phyloP scores from a whole-genome alignment of 37 sponge, comb jelly and placozoan genomes.

The Spongia lamella region DNA sequence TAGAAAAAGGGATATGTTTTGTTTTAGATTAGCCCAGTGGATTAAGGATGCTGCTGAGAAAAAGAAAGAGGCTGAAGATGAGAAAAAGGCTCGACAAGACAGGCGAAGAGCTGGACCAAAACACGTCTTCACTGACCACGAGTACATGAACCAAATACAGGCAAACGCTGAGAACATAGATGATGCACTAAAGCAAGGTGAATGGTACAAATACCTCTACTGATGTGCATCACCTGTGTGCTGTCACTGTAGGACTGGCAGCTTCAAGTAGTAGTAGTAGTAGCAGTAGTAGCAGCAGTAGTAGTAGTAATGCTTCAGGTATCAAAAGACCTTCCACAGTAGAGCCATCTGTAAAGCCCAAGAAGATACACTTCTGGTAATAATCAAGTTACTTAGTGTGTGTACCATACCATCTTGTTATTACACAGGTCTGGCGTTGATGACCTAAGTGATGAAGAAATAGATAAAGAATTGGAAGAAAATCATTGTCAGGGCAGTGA shows the following conservation, averaged over 20 bases:
- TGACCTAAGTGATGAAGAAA: slow-evolving; percentile 6
- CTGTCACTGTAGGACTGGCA: neutral
- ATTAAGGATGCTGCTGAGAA: slow-evolving; percentile 66
- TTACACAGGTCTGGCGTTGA: slow-evolving; percentile 11
- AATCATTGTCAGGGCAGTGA: slow-evolving; percentile 22
- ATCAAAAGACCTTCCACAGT: no score
- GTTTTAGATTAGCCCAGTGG: slow-evolving; percentile 88
- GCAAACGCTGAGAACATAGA: slow-evolving; percentile 49
- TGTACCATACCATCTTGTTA: no score
- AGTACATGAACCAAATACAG: slow-evolving; percentile 73
- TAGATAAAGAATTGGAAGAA: slow-evolving; percentile 27
- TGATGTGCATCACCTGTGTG: neutral
- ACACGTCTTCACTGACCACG: slow-evolving; percentile 59
- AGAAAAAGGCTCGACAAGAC: slow-evolving; percentile 40
- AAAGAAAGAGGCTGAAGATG: slow-evolving; percentile 43
- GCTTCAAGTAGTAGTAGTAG: slow-evolving; percentile 1
- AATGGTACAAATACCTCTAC: no score
- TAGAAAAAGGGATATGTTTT: no score
- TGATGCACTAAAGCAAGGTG: slow-evolving; percentile 76
- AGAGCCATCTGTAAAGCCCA: no score
- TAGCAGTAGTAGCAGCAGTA: slow-evolving; percentile 12
- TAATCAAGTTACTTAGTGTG: no score
- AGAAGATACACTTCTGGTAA: no score
- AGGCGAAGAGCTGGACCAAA: slow-evolving; percentile 47
- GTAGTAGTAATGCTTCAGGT: neutral